Evolutionary conservation across 2,113 vertebrate species (phyloP), one percentile per base, ranked within the genome.

Genomic region (Pterocles burchelli): DNA sequence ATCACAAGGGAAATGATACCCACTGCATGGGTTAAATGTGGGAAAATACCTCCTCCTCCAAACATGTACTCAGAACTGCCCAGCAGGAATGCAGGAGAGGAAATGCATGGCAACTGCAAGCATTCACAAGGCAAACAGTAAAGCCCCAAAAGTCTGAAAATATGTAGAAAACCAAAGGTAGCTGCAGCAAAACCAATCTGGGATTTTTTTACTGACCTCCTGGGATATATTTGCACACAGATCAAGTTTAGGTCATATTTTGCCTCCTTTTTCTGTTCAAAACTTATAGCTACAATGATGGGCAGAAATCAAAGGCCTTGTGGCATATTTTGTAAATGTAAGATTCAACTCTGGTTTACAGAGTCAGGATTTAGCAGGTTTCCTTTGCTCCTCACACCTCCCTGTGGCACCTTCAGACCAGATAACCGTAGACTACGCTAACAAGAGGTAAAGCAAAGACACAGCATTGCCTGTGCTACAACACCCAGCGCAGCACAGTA

Each of bases 401-500:
- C 38, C n/a, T 31, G 1, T 15, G 22, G 78, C 61, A 77, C n/a
- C 34, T 66, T 31, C 38, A 62, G 59, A 17, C 63, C 8, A 70
- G 82, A 2, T 38, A 66, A 54, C 21, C 74, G 51, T 7, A 36
- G 63, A 9, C 38, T 55, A 29, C 3, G 14, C 54, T 48, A 73
- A 57, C 29, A 57, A 61, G 16, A 72, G 19, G 45, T 15, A 45
- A 57, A 24, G n/a, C 31, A 33, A 62, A 73, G 59, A 73, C 0
- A 1, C 21, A 54, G 67, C 46, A 34, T 9, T 66, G 38, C 10
- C 46, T 13, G 22, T 31, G 11, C 51, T 70, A 29, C 29, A 74
- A 36, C 43, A 73, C 18, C 13, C 57, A 61, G 55, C 1, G 1
- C 38, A 59, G 77, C 63, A 59, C 1, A 4, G 55, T 0, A 0